Percentiles rank a stretch among this genome's conserved stretches.
Conservation (phyloP, 2,113 vertebrate genomes). For the Pelecanoides urinatrix region DNA sequence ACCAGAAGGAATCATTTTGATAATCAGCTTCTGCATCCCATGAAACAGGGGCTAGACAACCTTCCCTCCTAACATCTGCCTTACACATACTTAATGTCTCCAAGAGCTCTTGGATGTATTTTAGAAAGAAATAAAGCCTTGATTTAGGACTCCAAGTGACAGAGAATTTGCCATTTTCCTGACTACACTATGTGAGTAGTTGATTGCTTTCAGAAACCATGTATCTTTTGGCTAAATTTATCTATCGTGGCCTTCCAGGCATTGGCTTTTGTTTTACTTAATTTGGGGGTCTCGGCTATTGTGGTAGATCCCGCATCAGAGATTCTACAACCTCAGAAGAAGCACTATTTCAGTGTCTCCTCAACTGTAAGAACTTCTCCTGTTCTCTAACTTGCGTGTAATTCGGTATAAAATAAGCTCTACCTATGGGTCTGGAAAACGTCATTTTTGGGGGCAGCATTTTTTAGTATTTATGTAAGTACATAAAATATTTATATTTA, state of each 20-base stretch:
- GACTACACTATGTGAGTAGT: no score
- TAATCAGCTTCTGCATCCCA: not conserved
- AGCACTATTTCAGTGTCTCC: not conserved
- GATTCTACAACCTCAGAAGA: not conserved
- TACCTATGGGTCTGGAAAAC: not conserved
- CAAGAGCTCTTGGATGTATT: not conserved
- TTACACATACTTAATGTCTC: not conserved
- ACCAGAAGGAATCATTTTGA: not conserved
- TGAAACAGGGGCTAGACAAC: not conserved
- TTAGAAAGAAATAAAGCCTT: not conserved
- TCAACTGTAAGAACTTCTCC: not conserved
- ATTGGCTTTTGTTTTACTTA: not conserved
- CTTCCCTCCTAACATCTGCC: not conserved
- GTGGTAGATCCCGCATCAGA: not conserved
- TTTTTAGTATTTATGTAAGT: not conserved
- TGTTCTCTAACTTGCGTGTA: not conserved
- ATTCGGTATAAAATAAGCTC: not conserved
- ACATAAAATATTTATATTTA: not conserved
- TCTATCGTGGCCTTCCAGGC: not conserved
- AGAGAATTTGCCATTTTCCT: not conserved
- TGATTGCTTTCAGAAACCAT: not conserved
- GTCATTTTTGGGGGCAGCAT: not conserved
- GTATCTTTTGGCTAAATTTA: not conserved
- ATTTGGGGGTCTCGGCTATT: not conserved
- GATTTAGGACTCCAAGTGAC: not conserved